These are phyloP conservation scores for Anoplius nigerrimus DNA, from an alignment of 2,888 invertebrate species.

Conservation along the genomic window DNA sequence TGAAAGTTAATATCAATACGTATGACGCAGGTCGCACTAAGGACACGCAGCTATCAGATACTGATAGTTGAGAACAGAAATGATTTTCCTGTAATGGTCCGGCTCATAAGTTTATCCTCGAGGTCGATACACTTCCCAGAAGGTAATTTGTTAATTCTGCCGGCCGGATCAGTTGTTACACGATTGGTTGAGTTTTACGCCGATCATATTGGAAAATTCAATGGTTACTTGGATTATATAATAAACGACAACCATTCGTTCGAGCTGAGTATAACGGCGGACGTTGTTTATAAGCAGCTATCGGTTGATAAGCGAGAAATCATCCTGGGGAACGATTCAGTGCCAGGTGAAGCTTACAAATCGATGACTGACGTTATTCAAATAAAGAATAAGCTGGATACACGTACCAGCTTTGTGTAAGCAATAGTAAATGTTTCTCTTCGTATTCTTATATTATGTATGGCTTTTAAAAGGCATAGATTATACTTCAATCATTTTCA, in stretches of 20 bases:
- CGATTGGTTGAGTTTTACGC: constrained; percentile 57
- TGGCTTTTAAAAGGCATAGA: too few relatives aligned
- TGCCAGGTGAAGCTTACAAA: constrained; percentile 69
- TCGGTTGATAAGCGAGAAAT: constrained; percentile 63
- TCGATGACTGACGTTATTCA: constrained; percentile 42
- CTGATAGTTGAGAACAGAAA: constrained; percentile 72
- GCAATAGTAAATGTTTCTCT: background rate
- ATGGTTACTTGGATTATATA: constrained; percentile 70
- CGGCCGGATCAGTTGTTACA: constrained; percentile 30
- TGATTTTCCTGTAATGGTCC: constrained; percentile 66
- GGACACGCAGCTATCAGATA: constrained; percentile 60
- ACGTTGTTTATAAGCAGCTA: constrained; percentile 71
- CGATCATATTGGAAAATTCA: constrained; percentile 63
- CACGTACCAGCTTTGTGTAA: constrained; percentile 52
- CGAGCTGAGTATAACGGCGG: constrained; percentile 72
- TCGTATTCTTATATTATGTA: background rate
- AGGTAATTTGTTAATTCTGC: constrained; percentile 48
- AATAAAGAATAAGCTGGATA: constrained; percentile 58
- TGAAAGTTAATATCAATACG: too few relatives aligned
- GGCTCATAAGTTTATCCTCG: constrained; percentile 40
- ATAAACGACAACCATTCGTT: constrained; percentile 74
- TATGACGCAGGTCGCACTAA: constrained; percentile 59
- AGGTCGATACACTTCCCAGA: constrained; percentile 49
- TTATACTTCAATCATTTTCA: too few relatives aligned
- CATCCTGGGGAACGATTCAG: constrained; percentile 72